phyloP scores from a whole-genome alignment of 2,113 vertebrate species.

The Rhinogobius similis region DNA sequence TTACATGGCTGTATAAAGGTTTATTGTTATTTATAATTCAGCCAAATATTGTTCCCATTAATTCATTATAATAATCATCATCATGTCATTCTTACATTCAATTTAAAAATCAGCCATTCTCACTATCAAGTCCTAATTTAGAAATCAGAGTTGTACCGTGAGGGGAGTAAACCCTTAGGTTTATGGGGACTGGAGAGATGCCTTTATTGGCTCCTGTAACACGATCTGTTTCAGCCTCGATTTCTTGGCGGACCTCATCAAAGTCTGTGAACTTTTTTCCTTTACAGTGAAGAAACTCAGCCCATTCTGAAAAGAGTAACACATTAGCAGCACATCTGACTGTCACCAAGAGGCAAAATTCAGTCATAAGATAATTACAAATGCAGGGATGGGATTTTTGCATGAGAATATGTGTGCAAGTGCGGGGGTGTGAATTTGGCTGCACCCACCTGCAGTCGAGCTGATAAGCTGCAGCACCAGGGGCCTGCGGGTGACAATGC shows the following conservation, averaged over 20 bases:
- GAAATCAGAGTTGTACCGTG: conserved; percentile 75
- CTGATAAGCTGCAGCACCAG: conserved; percentile 82
- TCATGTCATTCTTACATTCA: neutral
- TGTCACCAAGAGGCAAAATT: conserved; percentile 16
- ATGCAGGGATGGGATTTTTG: conserved; percentile 8
- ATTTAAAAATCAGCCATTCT: conserved; percentile 17
- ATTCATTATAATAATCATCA: too few relatives aligned
- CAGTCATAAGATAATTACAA: conserved; percentile 15
- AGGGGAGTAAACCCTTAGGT: conserved; percentile 89
- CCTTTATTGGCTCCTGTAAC: conserved; percentile 92
- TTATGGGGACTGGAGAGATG: conserved; percentile 93
- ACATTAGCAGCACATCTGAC: conserved; percentile 29
- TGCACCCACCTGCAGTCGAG: conserved; percentile 71
- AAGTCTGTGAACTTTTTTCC: conserved; percentile 94
- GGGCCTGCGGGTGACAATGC: conserved; percentile 79
- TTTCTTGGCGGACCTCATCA: conserved; percentile 92
- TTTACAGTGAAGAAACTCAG: conserved; percentile 95
- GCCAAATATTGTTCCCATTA: neutral
- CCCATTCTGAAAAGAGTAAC: conserved; percentile 81
- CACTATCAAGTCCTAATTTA: conserved; percentile 7
- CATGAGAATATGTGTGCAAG: conserved; percentile 22
- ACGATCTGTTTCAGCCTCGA: conserved; percentile 94
- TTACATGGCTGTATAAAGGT: too few relatives aligned
- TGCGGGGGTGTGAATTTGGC: conserved; percentile 42
- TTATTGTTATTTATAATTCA: neutral